Conservation (phyloP, 2,113 vertebrate genomes). For the Poecilia latipinna region DNA sequence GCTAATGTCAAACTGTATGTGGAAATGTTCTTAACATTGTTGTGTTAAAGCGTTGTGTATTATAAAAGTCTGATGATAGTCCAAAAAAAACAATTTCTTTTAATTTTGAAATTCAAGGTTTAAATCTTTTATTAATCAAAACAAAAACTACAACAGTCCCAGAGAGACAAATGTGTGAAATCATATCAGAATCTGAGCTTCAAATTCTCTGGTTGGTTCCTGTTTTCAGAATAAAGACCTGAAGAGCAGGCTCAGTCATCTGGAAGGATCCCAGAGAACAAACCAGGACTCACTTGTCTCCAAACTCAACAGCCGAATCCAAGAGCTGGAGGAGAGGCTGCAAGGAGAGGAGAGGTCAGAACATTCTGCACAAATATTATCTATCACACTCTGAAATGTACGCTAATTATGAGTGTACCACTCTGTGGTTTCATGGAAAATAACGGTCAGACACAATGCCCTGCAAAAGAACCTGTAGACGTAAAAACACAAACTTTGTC, state of each 20-base stretch:
- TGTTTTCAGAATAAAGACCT: conserved; percentile 89
- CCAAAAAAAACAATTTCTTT: neutral
- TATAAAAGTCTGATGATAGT: neutral
- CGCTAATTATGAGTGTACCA: neutral
- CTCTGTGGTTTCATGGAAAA: neutral
- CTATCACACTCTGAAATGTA: neutral
- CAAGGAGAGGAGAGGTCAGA: conserved; percentile 89
- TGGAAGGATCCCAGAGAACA: conserved; percentile 89
- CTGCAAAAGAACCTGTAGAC: too few species aligned
- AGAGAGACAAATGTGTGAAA: neutral
- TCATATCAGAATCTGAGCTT: neutral
- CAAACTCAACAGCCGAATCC: conserved; percentile 88
- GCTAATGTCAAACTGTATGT: neutral
- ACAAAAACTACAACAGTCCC: neutral
- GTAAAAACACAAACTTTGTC: neutral
- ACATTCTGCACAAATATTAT: neutral
- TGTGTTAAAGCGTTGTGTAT: neutral
- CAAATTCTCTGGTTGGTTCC: neutral
- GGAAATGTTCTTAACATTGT: neutral
- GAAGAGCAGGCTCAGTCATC: conserved; percentile 87
- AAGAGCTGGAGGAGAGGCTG: conserved; percentile 89
- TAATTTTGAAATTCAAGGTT: neutral
- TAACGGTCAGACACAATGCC: neutral
- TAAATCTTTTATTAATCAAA: neutral
- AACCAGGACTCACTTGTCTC: conserved; percentile 89